Conservation (phyloP, 2,797 vertebrate species). For the Sebastolobus altivelis region DNA sequence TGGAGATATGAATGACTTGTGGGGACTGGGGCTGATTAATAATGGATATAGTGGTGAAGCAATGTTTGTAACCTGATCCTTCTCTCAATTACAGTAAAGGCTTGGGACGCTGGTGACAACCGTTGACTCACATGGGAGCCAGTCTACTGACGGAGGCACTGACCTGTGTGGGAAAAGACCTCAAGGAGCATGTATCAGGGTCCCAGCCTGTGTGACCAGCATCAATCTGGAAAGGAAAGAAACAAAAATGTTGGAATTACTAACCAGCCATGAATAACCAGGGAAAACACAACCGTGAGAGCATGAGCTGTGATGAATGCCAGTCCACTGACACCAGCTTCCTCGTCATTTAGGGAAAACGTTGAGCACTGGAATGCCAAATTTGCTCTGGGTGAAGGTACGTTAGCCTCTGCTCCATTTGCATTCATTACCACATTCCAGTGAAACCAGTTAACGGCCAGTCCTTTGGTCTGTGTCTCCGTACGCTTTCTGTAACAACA, state of each 20-base stretch:
- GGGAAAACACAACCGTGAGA: background rate
- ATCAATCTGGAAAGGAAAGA: slow-evolving; percentile 20
- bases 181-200: background rate
- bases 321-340: slow-evolving; percentile 8
- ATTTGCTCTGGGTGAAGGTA: slow-evolving; percentile 4
- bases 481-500: background rate
- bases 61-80: slow-evolving; percentile 56
- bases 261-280: background rate
- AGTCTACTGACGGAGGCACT: slow-evolving; percentile 16
- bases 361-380: background rate
- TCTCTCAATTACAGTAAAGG: slow-evolving; percentile 43
- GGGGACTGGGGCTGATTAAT: slow-evolving; percentile 43
- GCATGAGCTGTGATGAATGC: background rate
- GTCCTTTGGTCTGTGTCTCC: slow-evolving; percentile 23
- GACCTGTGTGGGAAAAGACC: slow-evolving; percentile 33
- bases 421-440: slow-evolving; percentile 45
- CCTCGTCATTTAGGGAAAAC: slow-evolving; percentile 19
- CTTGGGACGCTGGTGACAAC: background rate
- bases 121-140: background rate
- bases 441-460: slow-evolving; percentile 45
- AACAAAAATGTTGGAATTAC: background rate
- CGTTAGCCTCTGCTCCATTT: slow-evolving; percentile 32
- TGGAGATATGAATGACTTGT: slow-evolving; percentile 26
- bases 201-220: slow-evolving; percentile 9
- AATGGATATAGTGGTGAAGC: slow-evolving; percentile 46